Conservation (phyloP, 2,888 invertebrate genomes). For the Lepidochrysops patricia region DNA sequence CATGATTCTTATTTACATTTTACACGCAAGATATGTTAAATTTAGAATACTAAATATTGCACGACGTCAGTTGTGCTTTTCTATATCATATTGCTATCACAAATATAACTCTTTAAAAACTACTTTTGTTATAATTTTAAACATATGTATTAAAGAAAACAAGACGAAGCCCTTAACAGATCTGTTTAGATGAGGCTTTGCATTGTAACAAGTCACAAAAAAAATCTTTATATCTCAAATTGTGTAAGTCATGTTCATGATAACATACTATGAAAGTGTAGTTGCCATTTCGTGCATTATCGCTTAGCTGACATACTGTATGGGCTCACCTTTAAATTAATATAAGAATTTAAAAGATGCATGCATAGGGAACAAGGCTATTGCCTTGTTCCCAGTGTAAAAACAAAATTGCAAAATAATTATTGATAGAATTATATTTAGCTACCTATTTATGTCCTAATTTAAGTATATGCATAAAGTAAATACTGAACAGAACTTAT, state of each 20-base stretch:
- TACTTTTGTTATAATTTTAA: not conserved
- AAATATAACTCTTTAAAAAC: not conserved
- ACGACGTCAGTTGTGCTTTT: not conserved
- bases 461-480: not conserved
- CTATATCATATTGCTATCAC: not conserved
- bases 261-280: too few species aligned
- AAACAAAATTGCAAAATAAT: not conserved
- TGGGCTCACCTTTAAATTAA: not conserved
- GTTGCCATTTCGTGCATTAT: too few species aligned
- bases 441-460: not conserved
- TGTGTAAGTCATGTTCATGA: too few species aligned
- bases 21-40: slow-evolving; percentile 20
- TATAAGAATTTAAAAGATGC: not conserved
- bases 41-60: not conserved
- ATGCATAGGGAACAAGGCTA: too few species aligned
- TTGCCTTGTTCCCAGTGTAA: not conserved
- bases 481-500: not conserved
- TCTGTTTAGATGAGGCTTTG: too few species aligned
- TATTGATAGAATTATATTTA: not conserved
- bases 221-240: too few species aligned
- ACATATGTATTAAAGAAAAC: not conserved
- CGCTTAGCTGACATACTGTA: too few species aligned
- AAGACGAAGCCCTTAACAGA: not conserved
- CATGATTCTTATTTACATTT: slow-evolving; percentile 20
- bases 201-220: too few species aligned